Conservation (phyloP, 2,797 vertebrate genomes). For the Microtus californicus region DNA sequence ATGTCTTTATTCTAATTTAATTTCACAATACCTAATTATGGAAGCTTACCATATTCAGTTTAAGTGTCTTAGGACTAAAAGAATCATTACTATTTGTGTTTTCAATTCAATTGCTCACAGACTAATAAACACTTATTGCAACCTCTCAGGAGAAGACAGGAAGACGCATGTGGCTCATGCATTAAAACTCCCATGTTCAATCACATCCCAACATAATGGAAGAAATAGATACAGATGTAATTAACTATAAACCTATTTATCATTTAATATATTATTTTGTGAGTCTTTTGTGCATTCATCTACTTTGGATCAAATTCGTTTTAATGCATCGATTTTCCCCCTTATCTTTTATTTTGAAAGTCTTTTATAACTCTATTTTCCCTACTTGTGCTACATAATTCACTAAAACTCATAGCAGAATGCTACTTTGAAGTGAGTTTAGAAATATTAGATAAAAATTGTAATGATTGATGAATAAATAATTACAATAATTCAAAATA, state of each 20-base stretch:
- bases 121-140: conserved; percentile 37
- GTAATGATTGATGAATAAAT: neutral
- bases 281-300: neutral
- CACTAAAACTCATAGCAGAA: neutral
- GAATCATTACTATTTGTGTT: neutral
- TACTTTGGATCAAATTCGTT: neutral
- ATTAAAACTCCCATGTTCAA: neutral
- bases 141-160: neutral
- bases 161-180: conserved; percentile 21
- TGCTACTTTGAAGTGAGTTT: neutral
- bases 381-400: neutral
- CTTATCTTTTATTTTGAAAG: neutral
- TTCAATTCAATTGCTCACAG: neutral
- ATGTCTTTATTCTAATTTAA: conserved; percentile 75
- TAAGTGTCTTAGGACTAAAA: conserved; percentile 52
- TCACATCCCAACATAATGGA: conserved; percentile 12
- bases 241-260: neutral
- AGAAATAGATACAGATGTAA: conserved; percentile 46
- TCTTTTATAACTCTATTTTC: neutral
- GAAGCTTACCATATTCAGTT: conserved; percentile 61
- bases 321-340: neutral
- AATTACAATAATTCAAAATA: neutral
- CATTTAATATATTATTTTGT: neutral
- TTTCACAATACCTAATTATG: conserved; percentile 79
- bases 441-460: neutral